Conservation (phyloP, 1,140 invertebrate genomes). For the Melitaea cinxia region DNA sequence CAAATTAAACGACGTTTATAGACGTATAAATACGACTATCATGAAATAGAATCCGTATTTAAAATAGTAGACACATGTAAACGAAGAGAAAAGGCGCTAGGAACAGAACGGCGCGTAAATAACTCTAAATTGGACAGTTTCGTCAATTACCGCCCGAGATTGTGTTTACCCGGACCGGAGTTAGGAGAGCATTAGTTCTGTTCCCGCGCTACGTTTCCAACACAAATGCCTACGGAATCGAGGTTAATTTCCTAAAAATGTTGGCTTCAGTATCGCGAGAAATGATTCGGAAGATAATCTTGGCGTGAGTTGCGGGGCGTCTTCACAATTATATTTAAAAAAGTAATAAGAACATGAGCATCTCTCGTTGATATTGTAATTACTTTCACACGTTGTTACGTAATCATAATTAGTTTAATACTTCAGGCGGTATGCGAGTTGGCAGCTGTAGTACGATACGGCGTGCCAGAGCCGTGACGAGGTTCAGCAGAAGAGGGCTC, state of each 20-base stretch:
- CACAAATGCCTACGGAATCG: conserved; percentile 20
- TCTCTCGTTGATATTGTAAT: conserved; percentile 2
- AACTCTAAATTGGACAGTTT: conserved; percentile 27
- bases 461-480: conserved; percentile 7
- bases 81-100: background rate
- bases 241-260: conserved; percentile 16
- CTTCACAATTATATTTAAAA: background rate
- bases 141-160: conserved; percentile 21
- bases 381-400: background rate
- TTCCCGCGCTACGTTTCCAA: conserved; percentile 3
- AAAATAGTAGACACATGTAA: background rate
- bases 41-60: background rate
- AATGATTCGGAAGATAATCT: background rate
- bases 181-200: conserved; percentile 11
- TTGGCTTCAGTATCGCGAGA: background rate
- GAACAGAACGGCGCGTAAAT: conserved; percentile 24
- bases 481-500: conserved; percentile 2
- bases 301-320: background rate
- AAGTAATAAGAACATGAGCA: background rate
- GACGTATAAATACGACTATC: background rate
- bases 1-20: no score
- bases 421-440: conserved; percentile 3
- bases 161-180: conserved; percentile 5
- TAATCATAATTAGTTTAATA: conserved; percentile 4
- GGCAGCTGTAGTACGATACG: conserved; percentile 1